Conservation (phyloP, 1,140 invertebrate genomes). For the Lepidurus apus region DNA sequence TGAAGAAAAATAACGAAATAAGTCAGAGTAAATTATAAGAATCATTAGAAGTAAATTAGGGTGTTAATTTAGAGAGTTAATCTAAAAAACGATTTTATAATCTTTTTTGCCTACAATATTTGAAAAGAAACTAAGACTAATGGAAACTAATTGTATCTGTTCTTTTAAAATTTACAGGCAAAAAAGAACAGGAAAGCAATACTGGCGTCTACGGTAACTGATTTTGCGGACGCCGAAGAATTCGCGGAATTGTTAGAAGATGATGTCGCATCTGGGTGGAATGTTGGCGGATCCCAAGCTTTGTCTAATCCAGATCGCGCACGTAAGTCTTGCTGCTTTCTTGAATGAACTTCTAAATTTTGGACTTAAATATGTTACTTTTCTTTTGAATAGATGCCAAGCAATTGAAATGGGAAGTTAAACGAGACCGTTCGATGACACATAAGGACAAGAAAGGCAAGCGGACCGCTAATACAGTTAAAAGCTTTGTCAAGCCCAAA, state of each 20-base stretch:
- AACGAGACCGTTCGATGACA: conserved; percentile 38
- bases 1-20: too few relatives aligned
- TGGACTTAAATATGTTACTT: not conserved
- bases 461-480: not conserved
- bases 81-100: not conserved
- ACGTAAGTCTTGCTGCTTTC: conserved; percentile 33
- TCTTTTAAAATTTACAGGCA: conserved; percentile 36
- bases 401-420: conserved; percentile 40
- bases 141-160: conserved; percentile 31
- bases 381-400: conserved; percentile 35
- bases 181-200: conserved; percentile 37
- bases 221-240: conserved; percentile 38
- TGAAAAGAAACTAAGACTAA: not conserved
- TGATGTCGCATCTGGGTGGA: conserved; percentile 37
- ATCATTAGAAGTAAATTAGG: not conserved
- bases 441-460: conserved; percentile 32
- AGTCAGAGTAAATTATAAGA: not conserved
- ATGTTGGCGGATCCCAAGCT: conserved; percentile 39
- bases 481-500: not conserved
- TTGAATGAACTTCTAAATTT: not conserved
- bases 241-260: conserved; percentile 45
- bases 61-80: conserved; percentile 4
- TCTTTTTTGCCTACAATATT: conserved; percentile 17
- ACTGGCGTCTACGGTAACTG: conserved; percentile 30
- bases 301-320: conserved; percentile 39